A percentile compares a stretch with the other conserved stretches of the same genome.
These are phyloP conservation scores for Calcarius lapponicus DNA, from an alignment of 2,797 vertebrate species.

Conservation along the genomic window DNA sequence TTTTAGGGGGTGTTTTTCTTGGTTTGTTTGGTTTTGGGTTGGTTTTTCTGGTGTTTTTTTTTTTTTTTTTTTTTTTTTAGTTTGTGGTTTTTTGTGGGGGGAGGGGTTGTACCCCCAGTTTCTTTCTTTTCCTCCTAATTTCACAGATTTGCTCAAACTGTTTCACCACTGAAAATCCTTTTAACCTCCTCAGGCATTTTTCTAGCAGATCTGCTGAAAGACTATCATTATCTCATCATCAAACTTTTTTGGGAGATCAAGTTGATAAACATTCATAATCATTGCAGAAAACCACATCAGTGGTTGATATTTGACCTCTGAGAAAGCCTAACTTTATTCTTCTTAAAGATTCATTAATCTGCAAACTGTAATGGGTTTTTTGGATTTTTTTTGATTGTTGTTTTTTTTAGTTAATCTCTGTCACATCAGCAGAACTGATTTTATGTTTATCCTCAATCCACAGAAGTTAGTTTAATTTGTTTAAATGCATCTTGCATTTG, in stretches of 20 bases:
- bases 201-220: background rate
- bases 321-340: background rate
- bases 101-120: accelerated
- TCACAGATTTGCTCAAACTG: background rate
- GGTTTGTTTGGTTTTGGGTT: background rate
- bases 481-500: background rate
- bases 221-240: background rate
- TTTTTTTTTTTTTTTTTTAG: background rate
- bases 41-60: background rate
- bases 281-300: background rate
- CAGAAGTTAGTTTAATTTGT: background rate
- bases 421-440: background rate
- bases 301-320: background rate
- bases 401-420: background rate
- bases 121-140: background rate
- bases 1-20: background rate
- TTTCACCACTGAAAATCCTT: background rate
- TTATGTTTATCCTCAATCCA: background rate
- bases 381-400: too few relatives aligned
- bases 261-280: background rate
- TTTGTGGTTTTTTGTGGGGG: background rate
- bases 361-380: background rate
- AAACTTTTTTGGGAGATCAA: background rate
- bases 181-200: background rate
- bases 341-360: background rate